Conservation (phyloP, 2,888 invertebrate species). For the Pseudolycoriella hygida region DNA sequence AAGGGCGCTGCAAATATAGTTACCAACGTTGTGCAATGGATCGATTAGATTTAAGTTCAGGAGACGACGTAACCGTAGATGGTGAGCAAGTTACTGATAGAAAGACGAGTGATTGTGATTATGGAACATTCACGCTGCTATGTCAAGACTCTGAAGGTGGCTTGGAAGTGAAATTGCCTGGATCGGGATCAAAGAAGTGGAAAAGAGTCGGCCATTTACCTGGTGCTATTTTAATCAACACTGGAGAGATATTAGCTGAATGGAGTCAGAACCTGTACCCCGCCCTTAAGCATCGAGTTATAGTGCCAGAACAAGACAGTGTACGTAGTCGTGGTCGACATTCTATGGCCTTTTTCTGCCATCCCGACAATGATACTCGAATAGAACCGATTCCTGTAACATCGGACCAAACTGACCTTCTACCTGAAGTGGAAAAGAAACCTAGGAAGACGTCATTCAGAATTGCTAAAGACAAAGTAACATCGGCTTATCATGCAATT, state of each 20-base stretch:
- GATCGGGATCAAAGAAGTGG: slow-evolving; percentile 49
- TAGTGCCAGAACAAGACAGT: slow-evolving; percentile 46
- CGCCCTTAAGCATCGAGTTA: slow-evolving; percentile 57
- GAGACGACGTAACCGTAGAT: slow-evolving; percentile 15
- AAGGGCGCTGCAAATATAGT: slow-evolving; percentile 27
- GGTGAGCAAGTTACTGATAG: slow-evolving; percentile 6
- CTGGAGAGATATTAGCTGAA: slow-evolving; percentile 52
- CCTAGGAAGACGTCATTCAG: slow-evolving; percentile 28
- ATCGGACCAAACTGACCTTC: slow-evolving; percentile 17
- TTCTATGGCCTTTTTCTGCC: slow-evolving; percentile 60
- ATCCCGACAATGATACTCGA: slow-evolving; percentile 35
- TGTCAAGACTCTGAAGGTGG: slow-evolving; percentile 61
- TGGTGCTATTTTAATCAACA: slow-evolving; percentile 56
- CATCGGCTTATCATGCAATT: slow-evolving; percentile 51
- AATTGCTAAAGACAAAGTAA: slow-evolving; percentile 31
- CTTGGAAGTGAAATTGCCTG: slow-evolving; percentile 41
- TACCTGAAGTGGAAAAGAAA: slow-evolving; percentile 20
- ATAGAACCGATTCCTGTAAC: slow-evolving; percentile 28
- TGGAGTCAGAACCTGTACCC: slow-evolving; percentile 56
- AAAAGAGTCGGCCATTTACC: slow-evolving; percentile 56
- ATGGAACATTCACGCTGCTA: slow-evolving; percentile 56
- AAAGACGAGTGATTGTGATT: slow-evolving; percentile 29
- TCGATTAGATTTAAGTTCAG: slow-evolving; percentile 25
- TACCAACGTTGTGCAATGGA: slow-evolving; percentile 26
- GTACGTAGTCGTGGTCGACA: slow-evolving; percentile 47